A percentile compares a stretch with the other conserved stretches of the same genome.
These are phyloP conservation scores for Mesoclemmys tuberculata DNA, from an alignment of 2,113 vertebrate genomes.

Conservation along the genomic window DNA sequence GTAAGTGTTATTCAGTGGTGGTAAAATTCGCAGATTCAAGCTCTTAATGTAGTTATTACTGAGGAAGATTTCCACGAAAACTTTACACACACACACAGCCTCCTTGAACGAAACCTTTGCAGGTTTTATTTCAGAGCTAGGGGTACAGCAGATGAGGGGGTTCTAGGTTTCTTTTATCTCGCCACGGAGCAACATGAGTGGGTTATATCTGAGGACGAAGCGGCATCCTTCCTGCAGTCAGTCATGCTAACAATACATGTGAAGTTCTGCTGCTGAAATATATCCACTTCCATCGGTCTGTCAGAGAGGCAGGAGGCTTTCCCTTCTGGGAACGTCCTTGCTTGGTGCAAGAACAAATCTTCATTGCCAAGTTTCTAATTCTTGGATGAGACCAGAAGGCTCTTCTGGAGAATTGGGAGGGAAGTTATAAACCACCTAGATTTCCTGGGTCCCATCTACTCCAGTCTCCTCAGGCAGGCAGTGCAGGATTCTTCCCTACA, in stretches of 20 bases:
- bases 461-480: accelerated
- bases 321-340: accelerated
- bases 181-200: accelerated
- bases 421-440: neutral
- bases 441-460: accelerated
- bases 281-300: neutral
- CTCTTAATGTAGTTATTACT: too few relatives aligned
- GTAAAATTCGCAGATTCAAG: accelerated
- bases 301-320: accelerated
- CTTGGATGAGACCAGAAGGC: neutral
- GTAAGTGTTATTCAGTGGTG: accelerated
- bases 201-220: accelerated
- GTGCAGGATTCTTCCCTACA: neutral
- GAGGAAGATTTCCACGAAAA: accelerated
- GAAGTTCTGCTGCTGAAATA: neutral
- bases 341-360: neutral
- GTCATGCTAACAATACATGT: neutral
- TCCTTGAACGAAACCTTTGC: neutral
- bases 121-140: accelerated
- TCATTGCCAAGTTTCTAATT: neutral
- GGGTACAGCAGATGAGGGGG: neutral
- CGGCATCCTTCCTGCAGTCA: neutral
- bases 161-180: neutral
- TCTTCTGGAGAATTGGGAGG: neutral
- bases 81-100: neutral